Conservation (phyloP, 2,888 invertebrate genomes). For the Buathra laborator region DNA sequence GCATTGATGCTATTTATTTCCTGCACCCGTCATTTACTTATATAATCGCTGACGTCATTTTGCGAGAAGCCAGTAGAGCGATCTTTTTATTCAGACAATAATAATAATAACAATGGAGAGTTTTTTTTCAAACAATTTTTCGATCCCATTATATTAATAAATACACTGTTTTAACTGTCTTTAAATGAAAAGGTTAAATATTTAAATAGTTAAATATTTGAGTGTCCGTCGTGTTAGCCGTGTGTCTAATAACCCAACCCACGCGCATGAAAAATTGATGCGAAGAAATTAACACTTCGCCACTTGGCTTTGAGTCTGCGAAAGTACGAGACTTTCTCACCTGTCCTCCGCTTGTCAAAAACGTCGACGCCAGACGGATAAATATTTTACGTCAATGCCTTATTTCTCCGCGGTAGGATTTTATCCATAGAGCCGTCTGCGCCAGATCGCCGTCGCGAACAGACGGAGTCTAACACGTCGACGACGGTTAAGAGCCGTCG, state of each 20-base stretch:
- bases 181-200: too few species aligned
- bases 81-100: too few species aligned
- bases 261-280: not conserved
- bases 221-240: too few species aligned
- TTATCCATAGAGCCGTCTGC: not conserved
- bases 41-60: too few species aligned
- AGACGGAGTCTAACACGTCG: slow-evolving; percentile 4
- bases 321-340: not conserved
- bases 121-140: too few species aligned
- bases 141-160: too few species aligned
- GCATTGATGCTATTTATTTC: too few species aligned
- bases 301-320: not conserved
- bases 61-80: too few species aligned
- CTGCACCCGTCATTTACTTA: too few species aligned
- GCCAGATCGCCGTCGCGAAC: slow-evolving; percentile 13
- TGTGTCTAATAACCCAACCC: not conserved
- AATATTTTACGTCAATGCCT: not conserved
- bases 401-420: not conserved
- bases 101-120: too few species aligned
- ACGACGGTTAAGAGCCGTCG: slow-evolving; percentile 5
- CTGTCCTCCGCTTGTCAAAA: not conserved
- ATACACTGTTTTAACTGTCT: too few species aligned
- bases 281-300: not conserved
- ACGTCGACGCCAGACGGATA: slow-evolving; percentile 15
- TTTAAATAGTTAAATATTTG: too few species aligned